phyloP scores from a whole-genome alignment of 1,140 invertebrate genomes.

The Drosophila watanabei region DNA sequence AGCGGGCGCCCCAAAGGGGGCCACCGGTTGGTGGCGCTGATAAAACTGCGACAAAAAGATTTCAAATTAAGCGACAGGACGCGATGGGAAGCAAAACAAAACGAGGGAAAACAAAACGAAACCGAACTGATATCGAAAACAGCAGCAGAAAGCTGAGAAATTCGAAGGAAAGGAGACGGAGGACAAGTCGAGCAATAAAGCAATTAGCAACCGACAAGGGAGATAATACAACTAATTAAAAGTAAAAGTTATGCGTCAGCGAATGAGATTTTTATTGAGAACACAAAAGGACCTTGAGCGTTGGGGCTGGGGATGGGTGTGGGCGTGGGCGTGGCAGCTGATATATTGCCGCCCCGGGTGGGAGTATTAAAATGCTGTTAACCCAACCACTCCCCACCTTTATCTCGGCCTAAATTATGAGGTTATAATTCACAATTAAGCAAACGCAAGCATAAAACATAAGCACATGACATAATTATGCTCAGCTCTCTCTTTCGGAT shows the following conservation, averaged over 20 bases:
- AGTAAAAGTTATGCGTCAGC: slow-evolving; percentile 83
- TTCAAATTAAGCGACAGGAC: slow-evolving; percentile 61
- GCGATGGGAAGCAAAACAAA: slow-evolving; percentile 37
- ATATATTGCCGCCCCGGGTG: slow-evolving; percentile 56
- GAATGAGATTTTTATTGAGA: slow-evolving; percentile 82
- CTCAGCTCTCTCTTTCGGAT: slow-evolving; percentile 41
- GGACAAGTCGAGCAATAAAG: slow-evolving; percentile 71
- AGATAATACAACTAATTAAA: slow-evolving; percentile 84
- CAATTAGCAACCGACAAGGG: slow-evolving; percentile 80
- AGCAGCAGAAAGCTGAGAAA: not conserved
- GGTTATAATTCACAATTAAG: slow-evolving; percentile 81
- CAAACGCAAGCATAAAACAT: slow-evolving; percentile 77
- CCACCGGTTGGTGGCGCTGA: slow-evolving; percentile 42
- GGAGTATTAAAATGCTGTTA: slow-evolving; percentile 76
- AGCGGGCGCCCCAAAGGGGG: slow-evolving; percentile 23
- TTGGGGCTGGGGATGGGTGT: not conserved
- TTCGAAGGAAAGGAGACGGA: slow-evolving; percentile 1
- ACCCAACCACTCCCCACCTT: slow-evolving; percentile 33
- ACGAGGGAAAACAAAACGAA: slow-evolving; percentile 9
- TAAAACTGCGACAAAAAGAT: slow-evolving; percentile 82
- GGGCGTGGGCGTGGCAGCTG: slow-evolving; percentile 37
- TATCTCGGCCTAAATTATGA: slow-evolving; percentile 68
- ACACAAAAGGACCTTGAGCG: slow-evolving; percentile 32
- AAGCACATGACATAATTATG: slow-evolving; percentile 74
- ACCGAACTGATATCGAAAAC: slow-evolving; percentile 23